Conservation (phyloP, 2,888 invertebrate genomes). For the Miltochrista miniata region DNA sequence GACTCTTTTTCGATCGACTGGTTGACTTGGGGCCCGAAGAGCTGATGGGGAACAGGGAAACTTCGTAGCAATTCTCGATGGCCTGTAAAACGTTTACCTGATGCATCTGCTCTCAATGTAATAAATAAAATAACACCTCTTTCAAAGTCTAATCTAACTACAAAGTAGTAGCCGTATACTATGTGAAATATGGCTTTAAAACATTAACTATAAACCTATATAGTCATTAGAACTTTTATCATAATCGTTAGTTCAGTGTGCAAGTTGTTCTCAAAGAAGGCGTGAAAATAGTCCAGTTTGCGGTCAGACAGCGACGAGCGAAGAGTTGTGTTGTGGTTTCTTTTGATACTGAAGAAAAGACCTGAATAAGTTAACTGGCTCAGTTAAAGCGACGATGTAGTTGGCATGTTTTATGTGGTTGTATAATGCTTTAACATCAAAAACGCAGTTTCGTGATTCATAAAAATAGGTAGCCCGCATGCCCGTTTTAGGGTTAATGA, state of each 20-base stretch:
- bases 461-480: background rate
- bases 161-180: background rate
- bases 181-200: conserved; percentile 21
- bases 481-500: background rate
- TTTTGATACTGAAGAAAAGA: conserved; percentile 2
- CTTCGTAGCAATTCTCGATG: too few relatives aligned
- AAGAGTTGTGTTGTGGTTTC: conserved; percentile 3
- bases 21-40: too few relatives aligned
- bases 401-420: background rate
- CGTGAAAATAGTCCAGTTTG: conserved; percentile 3
- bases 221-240: conserved; percentile 5
- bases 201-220: conserved; percentile 1
- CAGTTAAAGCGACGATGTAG: background rate
- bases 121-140: too few relatives aligned
- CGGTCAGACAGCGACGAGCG: background rate
- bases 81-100: too few relatives aligned
- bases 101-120: too few relatives aligned
- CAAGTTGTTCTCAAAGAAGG: conserved; percentile 1
- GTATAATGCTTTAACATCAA: background rate
- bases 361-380: background rate
- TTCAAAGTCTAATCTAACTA: too few relatives aligned
- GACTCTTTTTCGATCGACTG: too few relatives aligned
- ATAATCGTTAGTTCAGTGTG: conserved; percentile 2
- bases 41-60: too few relatives aligned
- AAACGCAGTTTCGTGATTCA: background rate